Base-by-base conservation (phyloP, 2,113 vertebrate genomes). In the Pituophis catenifer region DNA sequence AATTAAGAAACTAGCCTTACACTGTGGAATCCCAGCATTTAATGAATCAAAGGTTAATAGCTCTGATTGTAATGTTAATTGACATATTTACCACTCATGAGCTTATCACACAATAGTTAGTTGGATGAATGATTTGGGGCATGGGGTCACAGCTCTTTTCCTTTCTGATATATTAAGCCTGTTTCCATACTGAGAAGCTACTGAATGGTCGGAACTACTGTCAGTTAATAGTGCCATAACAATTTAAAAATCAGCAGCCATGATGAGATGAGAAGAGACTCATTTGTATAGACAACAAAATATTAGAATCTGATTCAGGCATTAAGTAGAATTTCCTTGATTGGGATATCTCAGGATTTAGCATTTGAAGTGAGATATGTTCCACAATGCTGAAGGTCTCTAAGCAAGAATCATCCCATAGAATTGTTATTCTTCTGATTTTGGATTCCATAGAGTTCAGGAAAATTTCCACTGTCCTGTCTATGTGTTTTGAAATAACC, bases 1-100 rank as follows among this genome's bases (percentile, higher is more conserved):
- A 97, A 96, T 96, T 96, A 95, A 9, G 5, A 95, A 96, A 95
- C 85, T 89, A 88, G 62, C 62, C 89, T 94, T 94, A 94, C 95
- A 95, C 93, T 94, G n/a, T 89, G 87, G 88, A 81, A 91, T 96
- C 94, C 94, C 93, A 95, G 96, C 92, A 93, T 94, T 96, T 94
- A 93, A 13, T 94, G 85, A 95, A 95, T 93, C 93, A 95, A 94
- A 96, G 95, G 95, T 96, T 97, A 97, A 97, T 94, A 95, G 95
- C 95, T 95, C 90, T 94, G 94, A 96, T 95, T 95, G 94, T 2
- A 2, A 94, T 94, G 75, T 70, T 92, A 94, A 92, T 90, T 91
- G 48, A 48, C 48, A 33, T 89, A 62, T 87, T 55, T 52, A 86
- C 70, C 38, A 33, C 55, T 97, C 93, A 91, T 75, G 91, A 96